Percentiles rank a stretch among this genome's conserved stretches.
phyloP scores from a whole-genome alignment of 1,140 invertebrate species.

The Thalassaphorura encarpata region DNA sequence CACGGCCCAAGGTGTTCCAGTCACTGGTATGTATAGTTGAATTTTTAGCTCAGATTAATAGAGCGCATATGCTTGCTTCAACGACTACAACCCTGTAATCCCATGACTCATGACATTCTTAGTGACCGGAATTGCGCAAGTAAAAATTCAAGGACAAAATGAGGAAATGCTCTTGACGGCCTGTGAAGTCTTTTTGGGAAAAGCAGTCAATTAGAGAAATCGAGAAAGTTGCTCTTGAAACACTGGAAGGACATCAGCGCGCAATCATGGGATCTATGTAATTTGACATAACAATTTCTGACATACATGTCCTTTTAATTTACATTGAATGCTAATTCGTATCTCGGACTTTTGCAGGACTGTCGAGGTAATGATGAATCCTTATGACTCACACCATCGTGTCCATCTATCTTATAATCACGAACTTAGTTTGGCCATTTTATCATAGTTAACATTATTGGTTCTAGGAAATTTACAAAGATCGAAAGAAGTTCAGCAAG shows the following conservation, averaged over 20 bases:
- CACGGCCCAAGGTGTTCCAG: conserved; percentile 91
- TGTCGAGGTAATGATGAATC: conserved; percentile 58
- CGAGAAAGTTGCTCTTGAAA: conserved; percentile 72
- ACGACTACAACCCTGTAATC: too few relatives aligned
- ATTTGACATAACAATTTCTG: too few relatives aligned
- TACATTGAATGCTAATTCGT: too few relatives aligned
- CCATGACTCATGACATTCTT: too few relatives aligned
- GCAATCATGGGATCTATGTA: conserved; percentile 99
- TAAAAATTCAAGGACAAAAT: conserved; percentile 96
- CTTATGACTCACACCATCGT: background rate
- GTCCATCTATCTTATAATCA: too few relatives aligned
- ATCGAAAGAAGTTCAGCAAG: conserved; percentile 96
- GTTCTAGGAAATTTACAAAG: conserved; percentile 87
- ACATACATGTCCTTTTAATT: too few relatives aligned
- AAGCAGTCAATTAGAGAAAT: conserved; percentile 42
- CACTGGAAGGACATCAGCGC: conserved; percentile 91
- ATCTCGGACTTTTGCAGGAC: too few relatives aligned
- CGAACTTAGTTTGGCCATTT: background rate
- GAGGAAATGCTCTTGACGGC: conserved; percentile 92
- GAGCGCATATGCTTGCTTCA: too few relatives aligned
- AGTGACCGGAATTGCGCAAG: conserved; percentile 95
- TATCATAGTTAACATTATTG: background rate
- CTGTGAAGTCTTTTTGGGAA: conserved; percentile 94
- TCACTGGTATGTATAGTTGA: too few relatives aligned
- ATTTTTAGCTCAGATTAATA: too few relatives aligned